Base-by-base conservation (phyloP, 2,888 invertebrate genomes). In the Hydriomena furcata region DNA sequence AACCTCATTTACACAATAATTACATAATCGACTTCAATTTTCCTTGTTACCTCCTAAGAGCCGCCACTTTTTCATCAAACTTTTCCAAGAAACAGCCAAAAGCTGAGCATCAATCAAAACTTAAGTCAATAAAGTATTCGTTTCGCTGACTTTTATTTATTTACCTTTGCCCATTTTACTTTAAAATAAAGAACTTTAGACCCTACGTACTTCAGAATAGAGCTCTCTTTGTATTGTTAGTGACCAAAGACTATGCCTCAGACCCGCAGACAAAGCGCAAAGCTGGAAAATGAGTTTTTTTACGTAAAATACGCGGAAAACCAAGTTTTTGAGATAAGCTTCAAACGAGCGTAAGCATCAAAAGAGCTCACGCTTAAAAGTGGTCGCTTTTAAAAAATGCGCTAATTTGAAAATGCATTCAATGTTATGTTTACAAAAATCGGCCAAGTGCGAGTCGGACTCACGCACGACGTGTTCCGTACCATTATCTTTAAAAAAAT, bases 31-130 rank as follows among this genome's bases (percentile, higher is more conserved):
- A 24, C 7, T 32, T 17, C 7, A 32, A 32, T 25, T 32, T 42
- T 8, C 40, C 40, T 30, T 5, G 27, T 37, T 25, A 28, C 7
- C 13, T 8, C 12, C 7, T 1, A 31, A 35, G 24, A 23, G 3
- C 11, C 17, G 20, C 17, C 21, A 31, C n/a, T 17, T 36, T 35
- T 32, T 13, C 42, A 30, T 13, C 28, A 42, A 48, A 43, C 37
- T 43, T 36, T 7, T 7, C 8, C n/a, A 31, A 43, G 43, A 30
- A 42, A 36, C 27, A 27, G 36, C 24, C 36, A 41, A 41, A 41
- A 36, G 13, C 21, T 27, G 31, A 40, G 27, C 41, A 52, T 52
- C 46, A 46, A 52, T 52, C 46, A 52, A 32, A 52, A 42, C 37
- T 52, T 42, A 37, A 46, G 46, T 46, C 42, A 47, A 52, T 52